Evolutionary conservation across 2,113 vertebrate genomes (phyloP), one percentile per base, ranked within the genome.

Genomic region (Cynoglossus semilaevis): DNA sequence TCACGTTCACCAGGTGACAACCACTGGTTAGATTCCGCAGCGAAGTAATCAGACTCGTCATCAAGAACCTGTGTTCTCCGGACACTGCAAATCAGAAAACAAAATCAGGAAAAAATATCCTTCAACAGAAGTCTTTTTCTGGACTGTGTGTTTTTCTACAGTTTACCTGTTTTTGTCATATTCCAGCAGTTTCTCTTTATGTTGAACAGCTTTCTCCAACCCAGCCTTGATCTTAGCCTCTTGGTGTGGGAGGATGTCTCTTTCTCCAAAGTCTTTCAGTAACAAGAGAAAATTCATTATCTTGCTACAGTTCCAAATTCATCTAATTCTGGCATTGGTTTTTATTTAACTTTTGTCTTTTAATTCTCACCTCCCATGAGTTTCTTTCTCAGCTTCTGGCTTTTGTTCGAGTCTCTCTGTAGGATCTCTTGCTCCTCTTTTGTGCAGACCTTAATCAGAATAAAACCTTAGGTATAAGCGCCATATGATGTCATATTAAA

Each of bases 1-100:
- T 95, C 93, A 2, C 95, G 88, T 54, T 99, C 96, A 29, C 85
- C 67, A 46, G 91, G 92, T 7, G 95, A 95, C 1, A 99, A 87
- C 97, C 97, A 99, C 84, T 96, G 95, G 80, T 97, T 99, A 79
- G 96, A 95, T 67, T 99, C 94, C 0, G 92, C 86, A 15, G 95
- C 93, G 79, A 99, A 99, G 83, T 99, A 99, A 88, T 99, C 97
- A 0, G 92, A 93, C 51, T 99, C 95, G 5, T 99, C 97, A 4
- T 99, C 97, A 8, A 99, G 93, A 43, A 99, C 96, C 76, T 95
- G 96, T 0, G 96, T 99, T 48, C 96, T 93, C 17, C 90, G 92
- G 61, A 93, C 92, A 1, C 97, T 99, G 77, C 19, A 45, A 50
- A 57, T 56, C 7, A 55, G 7, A 9, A 12, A 38, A 54, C 15